Evolutionary conservation across 2,888 invertebrate species (phyloP), one percentile per base, ranked within the genome.

Genomic region (Diachrysia chrysitis): DNA sequence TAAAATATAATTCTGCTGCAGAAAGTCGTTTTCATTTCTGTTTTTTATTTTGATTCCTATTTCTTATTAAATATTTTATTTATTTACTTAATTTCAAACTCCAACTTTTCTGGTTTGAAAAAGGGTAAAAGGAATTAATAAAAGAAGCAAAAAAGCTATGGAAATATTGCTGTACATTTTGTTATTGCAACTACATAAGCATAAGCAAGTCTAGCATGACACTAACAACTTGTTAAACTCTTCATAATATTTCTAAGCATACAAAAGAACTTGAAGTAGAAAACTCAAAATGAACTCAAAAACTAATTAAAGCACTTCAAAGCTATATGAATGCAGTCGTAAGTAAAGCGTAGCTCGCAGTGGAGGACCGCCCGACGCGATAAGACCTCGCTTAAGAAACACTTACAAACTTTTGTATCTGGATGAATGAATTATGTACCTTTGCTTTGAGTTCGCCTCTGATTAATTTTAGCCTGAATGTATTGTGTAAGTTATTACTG

Each of bases 371-470:
- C 7, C 66, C 17, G 66, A 51, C 25, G 35, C 19, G 73, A 68
- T 68, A 76, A 76, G 66, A 63, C 63, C 56, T 69, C 69, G 46
- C 76, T 69, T 65, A 59, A 76, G 69, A 65, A 76, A 76, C 77
- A 76, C 73, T 76, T 76, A 32, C 42, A 12, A 76, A 76, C 66
- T 76, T 76, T 66, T 65, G 73, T 73, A 62, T 66, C 63, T 69
- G 77, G 62, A 69, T 66, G 59, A 76, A 76, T 76, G 73, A 76
- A 76, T 76, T 67, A 76, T 73, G 64, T 73, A 61, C 69, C 76
- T 76, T 76, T 76, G 68, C 61, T 69, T 76, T 61, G 59, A 58
- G 58, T 76, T 63, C 6, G 65, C 25, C 21, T 48, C 53, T 48
- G 76, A 63, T 63, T 76, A 69, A 76, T 66, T 76, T 76, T 66